Evolutionary conservation across 2,888 invertebrate genomes (phyloP), one percentile per base, ranked within the genome.

Genomic region (Stomorhina lunata): DNA sequence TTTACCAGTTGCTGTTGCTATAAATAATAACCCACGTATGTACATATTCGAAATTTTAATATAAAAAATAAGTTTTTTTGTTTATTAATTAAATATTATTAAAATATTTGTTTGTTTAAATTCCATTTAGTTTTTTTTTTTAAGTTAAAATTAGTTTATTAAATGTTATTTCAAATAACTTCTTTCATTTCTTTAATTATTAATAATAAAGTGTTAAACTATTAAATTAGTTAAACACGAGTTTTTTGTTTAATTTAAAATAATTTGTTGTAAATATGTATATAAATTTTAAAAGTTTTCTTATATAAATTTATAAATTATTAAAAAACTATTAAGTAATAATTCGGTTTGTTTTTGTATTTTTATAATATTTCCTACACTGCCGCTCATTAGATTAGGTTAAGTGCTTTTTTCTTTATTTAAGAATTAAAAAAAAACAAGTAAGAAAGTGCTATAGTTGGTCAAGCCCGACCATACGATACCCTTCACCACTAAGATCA

Each of bases 101-200:
- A 57, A 69, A 37, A 25, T 17, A 20, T 34, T 25, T 22, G 25
- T 55, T 25, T 7, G 2, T 53, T 48, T 37, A 37, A 37, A 37
- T 37, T n/a, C 9, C 12, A 9, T 66, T 48, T 29, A 10, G 1
- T 4, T 65, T 32, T 32, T 32, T 32, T 55, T 40, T 12, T 48
- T 32, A 27, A 32, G 3, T 65, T 32, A 25, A 27, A 29, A 15
- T 57, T 63, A 65, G n/a, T 55, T 40, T 65, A 45, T 55, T 25
- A 48, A 12, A 50, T 57, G 57, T 59, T 59, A 76, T 68, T 68
- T 76, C 17, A 48, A 68, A 76, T 66, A 68, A 68, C 76, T 37
- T 20, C 12, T 55, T 32, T 22, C n/a, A n/a, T n/a, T n/a, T n/a
- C n/a, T n/a, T n/a, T n/a, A n/a, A n/a, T n/a, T n/a, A n/a, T n/a